Evolutionary conservation across 2,113 vertebrate species (phyloP).

Genomic region (Campylomormyrus numenius): DNA sequence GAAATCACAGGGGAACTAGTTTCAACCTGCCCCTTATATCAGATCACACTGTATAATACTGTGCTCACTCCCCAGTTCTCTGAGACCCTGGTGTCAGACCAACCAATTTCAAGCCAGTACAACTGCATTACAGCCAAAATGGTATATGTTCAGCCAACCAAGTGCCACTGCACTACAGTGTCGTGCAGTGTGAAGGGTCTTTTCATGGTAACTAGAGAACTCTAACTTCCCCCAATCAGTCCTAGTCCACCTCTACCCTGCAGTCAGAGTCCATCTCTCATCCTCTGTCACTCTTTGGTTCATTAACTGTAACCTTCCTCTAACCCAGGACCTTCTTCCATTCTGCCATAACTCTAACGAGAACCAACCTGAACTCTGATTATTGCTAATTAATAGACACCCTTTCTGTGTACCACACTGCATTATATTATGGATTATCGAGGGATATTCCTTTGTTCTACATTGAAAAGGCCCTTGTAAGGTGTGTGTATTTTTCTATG

Average conservation of each 20-base stretch:
- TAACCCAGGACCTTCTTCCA: neutral
- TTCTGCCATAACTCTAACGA: neutral
- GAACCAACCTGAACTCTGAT: neutral
- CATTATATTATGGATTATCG: neutral
- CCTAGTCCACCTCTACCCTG: neutral
- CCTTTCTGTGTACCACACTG: neutral
- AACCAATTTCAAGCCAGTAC: neutral
- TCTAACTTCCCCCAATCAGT: neutral
- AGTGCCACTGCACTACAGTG: neutral
- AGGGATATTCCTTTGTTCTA: neutral
- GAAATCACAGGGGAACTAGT: neutral
- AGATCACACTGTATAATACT: neutral
- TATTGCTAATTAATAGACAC: neutral
- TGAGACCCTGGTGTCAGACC: neutral
- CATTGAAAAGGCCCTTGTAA: neutral
- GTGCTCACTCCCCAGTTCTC: neutral
- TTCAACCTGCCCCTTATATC: too few relatives aligned
- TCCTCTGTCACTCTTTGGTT: neutral
- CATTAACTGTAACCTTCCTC: neutral
- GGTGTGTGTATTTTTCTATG: neutral
- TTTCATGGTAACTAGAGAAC: neutral
- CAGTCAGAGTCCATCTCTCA: neutral
- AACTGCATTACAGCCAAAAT: neutral
- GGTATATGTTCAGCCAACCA: neutral
- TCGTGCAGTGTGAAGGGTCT: neutral